A percentile compares a stretch with the other conserved stretches of the same genome.
These are phyloP conservation scores for Berghia stephanieae DNA, from an alignment of 1,140 invertebrate species.

Conservation along the genomic window DNA sequence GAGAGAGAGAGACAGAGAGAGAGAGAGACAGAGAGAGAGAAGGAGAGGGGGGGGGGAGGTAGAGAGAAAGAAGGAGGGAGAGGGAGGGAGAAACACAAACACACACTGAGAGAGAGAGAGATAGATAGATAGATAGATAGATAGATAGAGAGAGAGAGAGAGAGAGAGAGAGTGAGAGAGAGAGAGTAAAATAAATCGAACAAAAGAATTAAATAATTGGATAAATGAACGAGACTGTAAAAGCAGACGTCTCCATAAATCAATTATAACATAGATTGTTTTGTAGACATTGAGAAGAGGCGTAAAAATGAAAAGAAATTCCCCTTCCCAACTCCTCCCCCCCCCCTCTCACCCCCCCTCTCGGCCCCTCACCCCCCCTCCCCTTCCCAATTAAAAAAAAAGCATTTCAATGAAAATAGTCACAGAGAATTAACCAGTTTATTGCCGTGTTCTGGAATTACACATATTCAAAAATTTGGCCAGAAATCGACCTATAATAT, in stretches of 20 bases:
- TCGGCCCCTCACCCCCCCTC: background rate
- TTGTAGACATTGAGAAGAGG: no score
- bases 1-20: slow-evolving; percentile 10
- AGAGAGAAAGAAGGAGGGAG: background rate
- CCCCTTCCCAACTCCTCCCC: background rate
- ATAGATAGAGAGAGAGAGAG: background rate
- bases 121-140: slow-evolving; percentile 18
- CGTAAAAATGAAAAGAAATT: no score
- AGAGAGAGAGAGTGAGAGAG: slow-evolving; percentile 12
- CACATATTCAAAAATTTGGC: no score
- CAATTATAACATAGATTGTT: no score
- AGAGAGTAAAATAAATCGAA: background rate
- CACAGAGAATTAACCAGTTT: no score
- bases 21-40: slow-evolving; percentile 6
- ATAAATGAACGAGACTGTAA: background rate
- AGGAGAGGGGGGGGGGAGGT: background rate
- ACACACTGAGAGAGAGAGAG: slow-evolving; percentile 11
- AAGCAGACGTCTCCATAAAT: no score
- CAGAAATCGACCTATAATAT: no score
- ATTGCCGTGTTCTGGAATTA: no score
- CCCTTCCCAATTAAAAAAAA: no score
- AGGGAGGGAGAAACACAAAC: background rate
- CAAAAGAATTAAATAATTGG: slow-evolving; percentile 1
- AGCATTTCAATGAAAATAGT: no score
- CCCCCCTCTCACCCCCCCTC: background rate